Base-by-base conservation (phyloP, 2,888 invertebrate species). In the Mesorhabditis belari region DNA sequence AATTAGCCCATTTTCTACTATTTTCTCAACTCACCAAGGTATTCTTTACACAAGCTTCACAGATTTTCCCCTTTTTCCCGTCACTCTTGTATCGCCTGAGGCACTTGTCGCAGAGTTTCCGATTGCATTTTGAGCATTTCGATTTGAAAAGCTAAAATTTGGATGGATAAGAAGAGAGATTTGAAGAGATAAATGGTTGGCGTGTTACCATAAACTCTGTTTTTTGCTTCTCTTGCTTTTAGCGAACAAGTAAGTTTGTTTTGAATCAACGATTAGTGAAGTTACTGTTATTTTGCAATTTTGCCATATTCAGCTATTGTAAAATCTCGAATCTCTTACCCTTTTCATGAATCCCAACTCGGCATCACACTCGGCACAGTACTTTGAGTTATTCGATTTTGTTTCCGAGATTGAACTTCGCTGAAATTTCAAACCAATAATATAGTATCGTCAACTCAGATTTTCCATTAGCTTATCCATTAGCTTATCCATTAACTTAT, bases 71-170 rank as follows among this genome's bases (percentile, higher is more conserved):
- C 59, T 64, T 65, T 61, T 77, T 68, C 60, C 61, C 54, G 49
- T 75, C 76, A n/a, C 62, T 64, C 24, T 65, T 55, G 35, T 68
- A 71, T 9, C 69, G 66, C 5, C 77, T 77, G 50, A 79, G 77
- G 57, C 79, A 79, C 52, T 76, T 76, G 58, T 77, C 75, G 67
- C 79, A 79, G 53, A 74, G 70, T 21, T 74, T 71, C 25, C 71
- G 67, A 25, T 55, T 61, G 57, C 79, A 79, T 61, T 71, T 69
- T 21, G 58, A 60, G 27, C 71, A 71, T 66, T 71, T 71, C 6
- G 66, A 50, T n/a, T 35, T 35, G 44, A 35, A 35, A 9, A 35
- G 12, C 44, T 35, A n/a, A 35, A 35, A 35, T 17, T 35, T 9
- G 44, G 44, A 35, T n/a, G 44, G 12, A 1, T 35, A 17, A n/a